Conservation (phyloP, 2,113 vertebrate genomes). For the Callipepla californica region DNA sequence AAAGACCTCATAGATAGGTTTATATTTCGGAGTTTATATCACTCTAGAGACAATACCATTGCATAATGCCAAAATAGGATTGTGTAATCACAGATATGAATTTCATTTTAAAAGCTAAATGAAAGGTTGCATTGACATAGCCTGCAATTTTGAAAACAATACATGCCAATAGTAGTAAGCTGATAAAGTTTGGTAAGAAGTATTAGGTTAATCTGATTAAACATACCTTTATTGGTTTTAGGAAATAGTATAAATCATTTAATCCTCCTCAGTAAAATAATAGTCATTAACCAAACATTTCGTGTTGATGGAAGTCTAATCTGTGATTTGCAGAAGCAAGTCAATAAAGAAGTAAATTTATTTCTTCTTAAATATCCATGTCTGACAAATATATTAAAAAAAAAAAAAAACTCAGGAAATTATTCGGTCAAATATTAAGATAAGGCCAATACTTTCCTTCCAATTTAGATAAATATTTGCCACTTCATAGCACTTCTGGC, state of each 20-base stretch:
- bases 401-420: background rate
- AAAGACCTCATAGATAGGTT: background rate
- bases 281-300: background rate
- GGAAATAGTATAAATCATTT: background rate
- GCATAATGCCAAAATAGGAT: background rate
- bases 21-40: background rate
- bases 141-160: background rate
- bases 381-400: background rate
- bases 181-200: background rate
- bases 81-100: background rate
- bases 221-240: background rate
- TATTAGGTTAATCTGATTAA: slow-evolving; percentile 31
- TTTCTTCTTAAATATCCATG: background rate
- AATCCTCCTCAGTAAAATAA: slow-evolving; percentile 20
- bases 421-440: background rate
- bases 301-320: background rate
- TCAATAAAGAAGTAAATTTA: background rate
- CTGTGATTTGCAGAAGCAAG: background rate
- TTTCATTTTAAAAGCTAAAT: slow-evolving; percentile 20
- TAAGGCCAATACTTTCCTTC: background rate
- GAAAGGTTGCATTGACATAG: background rate
- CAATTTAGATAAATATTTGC: slow-evolving; percentile 43
- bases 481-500: slow-evolving; percentile 1
- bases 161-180: background rate
- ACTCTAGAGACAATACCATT: background rate